Evolutionary conservation across 2,113 vertebrate genomes (phyloP), one percentile per base, ranked within the genome.

Genomic region (Bufo gargarizans): DNA sequence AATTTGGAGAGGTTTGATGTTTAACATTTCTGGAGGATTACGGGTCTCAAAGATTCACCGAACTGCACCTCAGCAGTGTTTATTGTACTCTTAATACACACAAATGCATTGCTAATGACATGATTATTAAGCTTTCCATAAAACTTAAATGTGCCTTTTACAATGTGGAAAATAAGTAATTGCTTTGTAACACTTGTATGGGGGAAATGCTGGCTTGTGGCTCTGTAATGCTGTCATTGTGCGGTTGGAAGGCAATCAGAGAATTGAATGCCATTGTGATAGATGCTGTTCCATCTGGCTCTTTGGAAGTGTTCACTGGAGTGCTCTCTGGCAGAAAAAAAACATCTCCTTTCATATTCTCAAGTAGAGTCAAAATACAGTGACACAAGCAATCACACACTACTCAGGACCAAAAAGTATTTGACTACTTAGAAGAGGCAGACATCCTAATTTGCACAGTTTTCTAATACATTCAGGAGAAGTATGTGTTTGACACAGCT

Each of bases 161-260:
- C 76, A 65, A 87, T 81, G 49, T 79, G 47, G 58, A 59, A 78
- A 77, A 84, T 82, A 78, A 89, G 74, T 89, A 89, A 83, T 83
- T 88, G 87, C 71, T 77, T 47, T 56, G 58, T 53, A 84, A 59
- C 43, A 77, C 71, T 88, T 88, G 55, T 63, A 67, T 89, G 72
- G 69, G 72, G 59, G 72, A 84, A 78, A 63, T 84, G 87, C 82
- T 84, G 87, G 87, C 87, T 89, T 56, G 72, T 78, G 82, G 17
- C 74, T 84, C 82, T 69, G 63, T 83, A 88, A 83, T 83, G 65
- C 87, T 83, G 80, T 76, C 87, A 89, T 69, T 89, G 87, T 89
- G 81, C 61, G 78, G 88, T 92, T 91, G 91, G 92, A 91, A 93
- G 89, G 92, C 92, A 91, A 91, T 89, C 90, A 91, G 67, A 92